Base-by-base conservation (phyloP, 30 jellyfish, hydroid and myxozoan genomes). In the Cassiopea xamachana region DNA sequence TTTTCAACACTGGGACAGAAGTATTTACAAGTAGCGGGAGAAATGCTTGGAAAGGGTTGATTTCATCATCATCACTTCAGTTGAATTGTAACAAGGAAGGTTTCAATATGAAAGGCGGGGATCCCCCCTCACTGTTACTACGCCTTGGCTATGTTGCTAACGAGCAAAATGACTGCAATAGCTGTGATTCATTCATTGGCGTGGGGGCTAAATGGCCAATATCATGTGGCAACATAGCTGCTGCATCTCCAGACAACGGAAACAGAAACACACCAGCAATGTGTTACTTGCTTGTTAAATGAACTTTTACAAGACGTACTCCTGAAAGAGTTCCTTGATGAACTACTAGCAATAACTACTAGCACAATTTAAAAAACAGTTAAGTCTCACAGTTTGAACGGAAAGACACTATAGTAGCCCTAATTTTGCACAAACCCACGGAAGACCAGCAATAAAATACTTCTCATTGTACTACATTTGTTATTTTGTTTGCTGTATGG, bases 191-290 rank as follows among this genome's bases (percentile, higher is more conserved):
- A 5, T 60, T 44, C 67, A 44, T 80, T 61, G 89, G 89, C 9
- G 0, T 80, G 46, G 89, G 89, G 43, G 44, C 67, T 4, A 2
- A 12, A 13, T 50, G 71, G 71, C 47, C 71, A 50, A 6, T 4
- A 4, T 80, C 89, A 2, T 80, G 89, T 80, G 76, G 89, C 4
- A 80, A 80, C 47, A 1, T 17, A 5, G 89, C 89, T 10, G 19
- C 68, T n/a, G 0, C 60, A 1, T n/a, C 46, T 80, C 80, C 80
- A 80, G 89, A 80, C 68, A 62, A 60, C 47, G 89, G 89, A 2
- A 71, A 62, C 59, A 80, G 68, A 19, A 43, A 80, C 44, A 80
- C 68, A 7, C 70, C 48, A 6, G 89, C 79, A 13, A 80, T 80
- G 79, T 67, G 89, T 2, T 80, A 80, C 44, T 6, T 80, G 15